Evolutionary conservation across 2,113 vertebrate species (phyloP).

Genomic region (Sterna hirundo): DNA sequence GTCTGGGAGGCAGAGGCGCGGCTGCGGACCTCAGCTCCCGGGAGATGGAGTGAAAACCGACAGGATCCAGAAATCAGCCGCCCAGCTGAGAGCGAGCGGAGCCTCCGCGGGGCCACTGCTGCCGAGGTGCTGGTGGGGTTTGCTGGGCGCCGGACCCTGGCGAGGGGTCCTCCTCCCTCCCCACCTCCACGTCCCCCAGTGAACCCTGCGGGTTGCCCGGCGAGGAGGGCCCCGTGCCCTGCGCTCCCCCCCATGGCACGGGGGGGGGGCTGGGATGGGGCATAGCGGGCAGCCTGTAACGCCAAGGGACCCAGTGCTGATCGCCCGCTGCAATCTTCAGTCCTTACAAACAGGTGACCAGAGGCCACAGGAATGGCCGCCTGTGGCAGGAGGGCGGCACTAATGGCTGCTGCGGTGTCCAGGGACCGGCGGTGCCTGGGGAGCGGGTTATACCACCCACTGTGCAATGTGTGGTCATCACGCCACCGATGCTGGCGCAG

Average conservation of each 20-base stretch:
- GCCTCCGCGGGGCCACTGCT: background rate
- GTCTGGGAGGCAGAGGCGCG: slow-evolving; percentile 39
- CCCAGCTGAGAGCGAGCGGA: background rate
- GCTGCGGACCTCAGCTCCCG: slow-evolving; percentile 44
- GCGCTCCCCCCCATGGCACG: accelerated
- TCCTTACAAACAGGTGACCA: background rate
- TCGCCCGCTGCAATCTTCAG: background rate
- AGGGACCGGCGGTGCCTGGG: accelerated
- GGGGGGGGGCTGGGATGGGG: accelerated
- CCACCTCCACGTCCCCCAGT: background rate
- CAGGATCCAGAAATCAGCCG: background rate
- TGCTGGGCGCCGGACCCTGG: background rate
- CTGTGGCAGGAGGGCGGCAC: background rate
- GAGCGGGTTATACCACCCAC: background rate
- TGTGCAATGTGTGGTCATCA: background rate
- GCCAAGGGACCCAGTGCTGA: background rate
- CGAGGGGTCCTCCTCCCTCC: too few relatives aligned
- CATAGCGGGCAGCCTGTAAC: background rate
- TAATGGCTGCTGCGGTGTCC: background rate
- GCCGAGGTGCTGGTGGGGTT: background rate
- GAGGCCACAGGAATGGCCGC: background rate
- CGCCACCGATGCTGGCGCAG: background rate
- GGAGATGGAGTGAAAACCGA: slow-evolving; percentile 22
- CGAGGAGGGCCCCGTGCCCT: background rate
- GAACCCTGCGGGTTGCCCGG: background rate